These are phyloP conservation scores for Salvator merianae DNA, from an alignment of 2,113 vertebrate species.

Conservation along the genomic window DNA sequence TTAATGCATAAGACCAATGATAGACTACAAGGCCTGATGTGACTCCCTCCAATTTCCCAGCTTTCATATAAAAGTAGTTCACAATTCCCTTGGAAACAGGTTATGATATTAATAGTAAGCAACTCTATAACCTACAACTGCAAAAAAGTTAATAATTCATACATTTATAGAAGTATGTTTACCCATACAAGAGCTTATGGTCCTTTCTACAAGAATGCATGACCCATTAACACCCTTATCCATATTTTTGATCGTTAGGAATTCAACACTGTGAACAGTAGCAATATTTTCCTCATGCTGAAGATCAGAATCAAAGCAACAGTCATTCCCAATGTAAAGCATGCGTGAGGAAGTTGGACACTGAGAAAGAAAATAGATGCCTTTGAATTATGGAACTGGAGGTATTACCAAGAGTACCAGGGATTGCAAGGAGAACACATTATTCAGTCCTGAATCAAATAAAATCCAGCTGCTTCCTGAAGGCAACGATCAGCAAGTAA, in stretches of 20 bases:
- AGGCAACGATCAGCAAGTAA: no score
- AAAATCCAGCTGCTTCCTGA: no score
- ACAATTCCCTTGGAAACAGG: slow-evolving; percentile 35
- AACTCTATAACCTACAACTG: slow-evolving; percentile 45
- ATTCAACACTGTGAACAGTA: slow-evolving; percentile 37
- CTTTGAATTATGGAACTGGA: no score
- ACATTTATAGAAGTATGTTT: slow-evolving; percentile 60
- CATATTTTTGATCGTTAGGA: slow-evolving; percentile 72
- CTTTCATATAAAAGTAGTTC: slow-evolving; percentile 58
- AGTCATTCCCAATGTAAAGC: no score
- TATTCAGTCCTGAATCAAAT: no score
- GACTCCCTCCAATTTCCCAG: slow-evolving; percentile 36
- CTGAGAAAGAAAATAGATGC: no score
- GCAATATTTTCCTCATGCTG: no score
- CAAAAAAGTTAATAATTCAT: slow-evolving; percentile 51
- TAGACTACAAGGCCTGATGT: slow-evolving; percentile 22
- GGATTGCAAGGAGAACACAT: no score
- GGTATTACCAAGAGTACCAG: no score
- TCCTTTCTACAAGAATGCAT: slow-evolving; percentile 71
- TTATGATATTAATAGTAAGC: slow-evolving; percentile 48
- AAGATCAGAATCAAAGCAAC: no score
- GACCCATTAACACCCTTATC: slow-evolving; percentile 65
- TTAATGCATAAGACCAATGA: accelerated
- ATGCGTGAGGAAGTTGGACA: no score
- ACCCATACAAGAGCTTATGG: slow-evolving; percentile 71